These are phyloP conservation scores for Disparrhopalites patrizii DNA, from an alignment of 2,888 invertebrate species.

Conservation along the genomic window DNA sequence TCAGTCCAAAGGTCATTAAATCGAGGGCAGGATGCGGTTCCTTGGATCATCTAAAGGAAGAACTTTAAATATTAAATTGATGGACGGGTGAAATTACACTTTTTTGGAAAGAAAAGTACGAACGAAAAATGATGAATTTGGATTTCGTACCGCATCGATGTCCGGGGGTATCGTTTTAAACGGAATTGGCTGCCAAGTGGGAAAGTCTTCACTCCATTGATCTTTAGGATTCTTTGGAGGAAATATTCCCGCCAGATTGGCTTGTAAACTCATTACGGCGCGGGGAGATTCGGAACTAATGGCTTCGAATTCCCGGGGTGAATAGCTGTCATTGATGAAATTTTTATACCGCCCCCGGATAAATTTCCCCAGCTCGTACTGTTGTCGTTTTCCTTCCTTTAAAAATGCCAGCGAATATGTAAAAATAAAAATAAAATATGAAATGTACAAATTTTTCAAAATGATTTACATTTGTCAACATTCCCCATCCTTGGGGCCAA, in stretches of 20 bases:
- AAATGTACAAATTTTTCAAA: not conserved
- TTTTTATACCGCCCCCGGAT: slow-evolving; percentile 65
- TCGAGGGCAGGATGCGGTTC: slow-evolving; percentile 12
- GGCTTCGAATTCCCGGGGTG: slow-evolving; percentile 53
- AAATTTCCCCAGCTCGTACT: slow-evolving; percentile 65
- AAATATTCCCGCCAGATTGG: slow-evolving; percentile 72
- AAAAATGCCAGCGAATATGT: not conserved
- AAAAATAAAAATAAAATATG: not conserved
- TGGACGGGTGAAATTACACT: no score
- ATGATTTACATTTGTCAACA: slow-evolving; percentile 66
- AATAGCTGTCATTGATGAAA: slow-evolving; percentile 45
- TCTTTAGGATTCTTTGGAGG: slow-evolving; percentile 51
- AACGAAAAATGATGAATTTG: no score
- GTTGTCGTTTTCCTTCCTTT: slow-evolving; percentile 50
- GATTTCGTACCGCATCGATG: slow-evolving; percentile 35
- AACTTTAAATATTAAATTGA: no score
- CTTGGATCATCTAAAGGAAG: slow-evolving; percentile 11
- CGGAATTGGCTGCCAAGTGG: slow-evolving; percentile 41
- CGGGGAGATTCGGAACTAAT: slow-evolving; percentile 75
- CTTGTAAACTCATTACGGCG: slow-evolving; percentile 79
- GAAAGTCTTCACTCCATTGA: slow-evolving; percentile 57
- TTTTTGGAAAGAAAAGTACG: no score
- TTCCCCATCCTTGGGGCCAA: slow-evolving; percentile 79
- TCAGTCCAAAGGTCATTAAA: slow-evolving; percentile 13
- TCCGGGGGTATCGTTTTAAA: slow-evolving; percentile 29